Conservation (phyloP, 2,113 vertebrate genomes). For the Barnardius zonarius region DNA sequence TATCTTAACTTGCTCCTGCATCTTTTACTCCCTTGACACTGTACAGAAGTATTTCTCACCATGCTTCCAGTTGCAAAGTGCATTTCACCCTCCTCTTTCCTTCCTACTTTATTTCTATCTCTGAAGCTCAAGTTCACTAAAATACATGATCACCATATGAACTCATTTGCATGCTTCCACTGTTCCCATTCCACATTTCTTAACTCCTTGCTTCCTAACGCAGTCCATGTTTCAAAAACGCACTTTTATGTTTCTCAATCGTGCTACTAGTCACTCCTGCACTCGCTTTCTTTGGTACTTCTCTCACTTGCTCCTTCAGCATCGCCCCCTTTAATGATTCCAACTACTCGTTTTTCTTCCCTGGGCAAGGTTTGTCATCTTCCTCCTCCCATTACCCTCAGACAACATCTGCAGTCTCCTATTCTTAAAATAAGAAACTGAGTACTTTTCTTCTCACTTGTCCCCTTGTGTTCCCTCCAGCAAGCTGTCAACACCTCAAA, state of each 20-base stretch:
- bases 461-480: neutral
- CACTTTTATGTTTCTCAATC: neutral
- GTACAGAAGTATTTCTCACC: neutral
- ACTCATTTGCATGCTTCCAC: neutral
- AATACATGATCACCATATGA: neutral
- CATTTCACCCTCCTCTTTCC: neutral
- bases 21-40: neutral
- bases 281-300: neutral
- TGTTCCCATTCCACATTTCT: neutral
- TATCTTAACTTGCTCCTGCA: neutral
- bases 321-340: neutral
- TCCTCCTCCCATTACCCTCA: neutral
- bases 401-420: neutral
- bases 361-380: neutral
- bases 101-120: neutral
- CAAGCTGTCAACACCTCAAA: constrained; percentile 39
- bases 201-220: neutral
- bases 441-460: neutral
- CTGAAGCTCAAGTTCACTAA: neutral
- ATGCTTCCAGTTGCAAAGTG: neutral
- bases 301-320: neutral
- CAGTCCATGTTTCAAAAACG: neutral
- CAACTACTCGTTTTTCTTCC: neutral
- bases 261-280: neutral
- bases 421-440: neutral